Conservation (phyloP, 2,797 vertebrate genomes). For the Scarus forsteni region DNA sequence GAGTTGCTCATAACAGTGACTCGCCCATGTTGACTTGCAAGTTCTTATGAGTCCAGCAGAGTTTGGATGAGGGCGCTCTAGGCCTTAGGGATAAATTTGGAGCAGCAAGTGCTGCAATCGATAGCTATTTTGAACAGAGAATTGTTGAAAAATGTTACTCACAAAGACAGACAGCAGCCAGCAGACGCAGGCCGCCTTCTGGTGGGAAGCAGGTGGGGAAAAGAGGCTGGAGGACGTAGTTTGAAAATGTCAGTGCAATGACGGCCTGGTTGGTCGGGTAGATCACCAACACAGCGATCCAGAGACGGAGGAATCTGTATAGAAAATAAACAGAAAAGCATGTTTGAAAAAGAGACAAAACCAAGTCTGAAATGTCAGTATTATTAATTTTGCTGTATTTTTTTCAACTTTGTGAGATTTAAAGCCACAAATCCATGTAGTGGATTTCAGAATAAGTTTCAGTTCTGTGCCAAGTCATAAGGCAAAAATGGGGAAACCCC, state of each 20-base stretch:
- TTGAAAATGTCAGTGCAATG: slow-evolving; percentile 94
- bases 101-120: too few species aligned
- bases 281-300: slow-evolving; percentile 95
- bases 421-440: too few species aligned
- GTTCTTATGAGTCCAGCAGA: neutral
- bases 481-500: slow-evolving; percentile 2
- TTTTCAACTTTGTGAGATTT: too few species aligned
- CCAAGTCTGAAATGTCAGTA: too few species aligned
- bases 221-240: slow-evolving; percentile 93
- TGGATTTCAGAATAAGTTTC: neutral
- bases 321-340: neutral
- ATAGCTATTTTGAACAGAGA: neutral
- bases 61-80: too few species aligned
- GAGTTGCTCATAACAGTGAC: neutral
- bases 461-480: neutral
- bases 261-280: slow-evolving; percentile 96
- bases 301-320: slow-evolving; percentile 90
- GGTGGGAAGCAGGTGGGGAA: slow-evolving; percentile 93
- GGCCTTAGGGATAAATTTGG: neutral
- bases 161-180: slow-evolving; percentile 92
- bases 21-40: neutral
- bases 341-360: neutral
- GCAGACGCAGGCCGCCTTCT: slow-evolving; percentile 88
- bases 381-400: too few species aligned
- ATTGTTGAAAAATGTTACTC: slow-evolving; percentile 62